Percentiles rank a stretch among this genome's conserved stretches.
Conservation (phyloP, 1,140 invertebrate genomes). For the Zaprionus taronus region DNA sequence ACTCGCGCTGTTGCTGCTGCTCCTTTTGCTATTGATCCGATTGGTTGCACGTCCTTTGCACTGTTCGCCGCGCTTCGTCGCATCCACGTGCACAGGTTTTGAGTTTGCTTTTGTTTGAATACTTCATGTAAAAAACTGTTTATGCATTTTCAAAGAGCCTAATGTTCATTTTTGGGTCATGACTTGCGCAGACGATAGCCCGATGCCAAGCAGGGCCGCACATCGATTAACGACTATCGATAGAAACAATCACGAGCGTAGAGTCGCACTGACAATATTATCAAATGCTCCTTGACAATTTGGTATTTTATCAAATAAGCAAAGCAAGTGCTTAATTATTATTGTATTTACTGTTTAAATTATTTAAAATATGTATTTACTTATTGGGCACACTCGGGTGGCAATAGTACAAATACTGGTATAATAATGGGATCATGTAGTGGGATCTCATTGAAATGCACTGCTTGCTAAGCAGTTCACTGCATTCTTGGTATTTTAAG, state of each 20-base stretch:
- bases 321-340: background rate
- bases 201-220: constrained; percentile 29
- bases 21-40: background rate
- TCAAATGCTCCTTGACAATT: background rate
- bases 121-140: constrained; percentile 54
- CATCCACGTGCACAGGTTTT: constrained; percentile 53
- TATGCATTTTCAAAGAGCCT: constrained; percentile 51
- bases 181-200: constrained; percentile 37
- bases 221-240: constrained; percentile 10
- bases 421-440: no score
- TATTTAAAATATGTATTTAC: background rate
- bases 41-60: constrained; percentile 30
- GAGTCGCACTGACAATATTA: background rate
- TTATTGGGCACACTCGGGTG: no score
- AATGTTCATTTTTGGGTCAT: constrained; percentile 40
- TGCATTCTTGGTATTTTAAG: background rate
- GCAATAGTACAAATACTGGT: no score
- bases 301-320: background rate
- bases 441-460: no score
- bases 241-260: background rate
- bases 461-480: background rate
- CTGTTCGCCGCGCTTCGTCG: constrained; percentile 31
- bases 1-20: background rate
- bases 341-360: background rate
- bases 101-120: constrained; percentile 51